Base-by-base conservation (phyloP, 37 sponge, comb jelly and placozoan species). In the Tethya wilhelma region DNA sequence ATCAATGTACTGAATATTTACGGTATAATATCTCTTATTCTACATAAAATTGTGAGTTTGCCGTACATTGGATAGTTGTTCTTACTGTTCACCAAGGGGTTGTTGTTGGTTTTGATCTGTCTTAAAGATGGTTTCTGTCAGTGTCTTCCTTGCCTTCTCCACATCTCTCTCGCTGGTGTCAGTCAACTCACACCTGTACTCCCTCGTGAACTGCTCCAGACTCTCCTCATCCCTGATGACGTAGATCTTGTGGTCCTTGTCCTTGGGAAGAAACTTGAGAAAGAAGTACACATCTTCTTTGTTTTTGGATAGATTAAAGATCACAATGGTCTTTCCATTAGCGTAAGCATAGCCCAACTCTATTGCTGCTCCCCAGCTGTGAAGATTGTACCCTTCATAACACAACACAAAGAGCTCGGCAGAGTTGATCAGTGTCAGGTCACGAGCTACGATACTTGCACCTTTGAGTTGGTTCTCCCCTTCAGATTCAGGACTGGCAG, bases 351-450 rank as follows among this genome's bases (percentile, higher is more conserved):
- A 58, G 59, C 59, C 59, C 59, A 58, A 26, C 9, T 58, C 59
- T 28, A 58, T 58, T 23, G 59, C 59, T 28, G 59, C 59, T 6
- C 59, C 59, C 59, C 59, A 58, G 26, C 59, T 58, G 59, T 58
- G 26, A 2, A 58, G 4, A 23, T 58, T 28, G 26, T 7, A 28
- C 9, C 59, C 59, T 58, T 58, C 59, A 58, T 28, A 58, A 26
- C 59, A 58, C 59, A 58, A 2, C 26, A 58, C 59, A 58, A 58
- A 2, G 9, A 58, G 23, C 59, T 58, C 59, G 26, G 59, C 59
- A 6, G 59, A 3, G 26, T 58, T 58, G 26, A 58, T 28, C 59
- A 58, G 59, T 23, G 9, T 6, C 9, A 58, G 59, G 59, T 58
- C 59, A 2, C 59, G 59, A 58, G 59, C 59, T 2, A 58, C 59